Conservation (phyloP, 92 coral and sea anemone genomes). For the Actinostola sp. region DNA sequence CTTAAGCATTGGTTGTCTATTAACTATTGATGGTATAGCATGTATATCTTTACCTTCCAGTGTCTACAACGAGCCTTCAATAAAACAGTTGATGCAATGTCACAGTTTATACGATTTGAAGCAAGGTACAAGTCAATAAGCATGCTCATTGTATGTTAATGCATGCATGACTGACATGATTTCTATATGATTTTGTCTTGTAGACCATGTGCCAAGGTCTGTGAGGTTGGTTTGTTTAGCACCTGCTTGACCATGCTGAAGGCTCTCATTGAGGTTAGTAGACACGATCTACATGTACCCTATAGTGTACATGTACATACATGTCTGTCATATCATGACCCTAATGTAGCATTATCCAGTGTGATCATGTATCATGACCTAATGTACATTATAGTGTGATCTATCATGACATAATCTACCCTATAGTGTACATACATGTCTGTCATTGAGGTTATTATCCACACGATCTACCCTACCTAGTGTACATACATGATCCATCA, state of each 20-base stretch:
- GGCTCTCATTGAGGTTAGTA: slow-evolving; percentile 88
- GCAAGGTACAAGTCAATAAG: slow-evolving; percentile 57
- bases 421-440: no score
- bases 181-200: not conserved
- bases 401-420: no score
- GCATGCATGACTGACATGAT: not conserved
- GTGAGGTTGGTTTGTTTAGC: slow-evolving; percentile 94
- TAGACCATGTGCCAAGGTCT: slow-evolving; percentile 84
- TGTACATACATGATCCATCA: no score
- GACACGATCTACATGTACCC: not conserved
- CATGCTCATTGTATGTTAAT: not conserved
- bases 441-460: no score
- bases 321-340: no score
- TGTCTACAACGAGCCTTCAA: slow-evolving; percentile 91
- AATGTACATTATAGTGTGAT: no score
- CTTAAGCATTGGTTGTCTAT: not conserved
- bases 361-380: no score
- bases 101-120: slow-evolving; percentile 93
- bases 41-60: slow-evolving; percentile 30
- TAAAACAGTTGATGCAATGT: slow-evolving; percentile 90
- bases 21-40: not conserved
- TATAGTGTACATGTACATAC: no score
- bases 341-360: no score
- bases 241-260: slow-evolving; percentile 89
- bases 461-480: no score